phyloP scores from a whole-genome alignment of 2,797 vertebrate genomes.

The Denticeps clupeoides region DNA sequence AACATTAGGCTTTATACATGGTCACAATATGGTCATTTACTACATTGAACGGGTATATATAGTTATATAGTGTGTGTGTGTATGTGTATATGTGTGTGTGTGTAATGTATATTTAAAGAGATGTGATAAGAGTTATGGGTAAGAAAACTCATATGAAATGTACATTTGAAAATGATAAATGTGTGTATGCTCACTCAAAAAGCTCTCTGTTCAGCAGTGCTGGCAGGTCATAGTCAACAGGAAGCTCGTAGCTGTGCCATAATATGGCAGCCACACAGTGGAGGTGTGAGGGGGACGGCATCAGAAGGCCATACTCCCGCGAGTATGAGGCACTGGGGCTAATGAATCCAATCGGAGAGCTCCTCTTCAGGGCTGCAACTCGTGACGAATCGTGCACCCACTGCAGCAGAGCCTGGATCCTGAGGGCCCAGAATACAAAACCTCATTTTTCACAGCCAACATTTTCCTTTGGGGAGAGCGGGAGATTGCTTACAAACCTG shows the following conservation, averaged over 20 bases:
- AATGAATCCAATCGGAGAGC: constrained; percentile 60
- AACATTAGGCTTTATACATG: too few species aligned
- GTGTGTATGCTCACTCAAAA: constrained; percentile 78
- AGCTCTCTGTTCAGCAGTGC: constrained; percentile 82
- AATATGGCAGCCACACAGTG: constrained; percentile 94
- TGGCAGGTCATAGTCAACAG: constrained; percentile 91
- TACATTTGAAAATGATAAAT: too few species aligned
- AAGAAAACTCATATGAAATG: too few species aligned
- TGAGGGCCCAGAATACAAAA: constrained; percentile 36
- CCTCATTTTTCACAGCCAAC: neutral
- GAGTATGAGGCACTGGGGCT: constrained; percentile 56
- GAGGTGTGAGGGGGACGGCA: constrained; percentile 96
- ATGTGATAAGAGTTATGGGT: too few species aligned
- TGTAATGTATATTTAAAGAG: too few species aligned
- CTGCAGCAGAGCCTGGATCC: constrained; percentile 92
- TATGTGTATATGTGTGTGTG: too few species aligned
- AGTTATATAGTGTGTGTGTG: too few species aligned
- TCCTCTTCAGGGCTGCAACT: constrained; percentile 82
- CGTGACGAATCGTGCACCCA: constrained; percentile 94
- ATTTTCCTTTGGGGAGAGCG: neutral
- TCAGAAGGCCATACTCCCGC: constrained; percentile 87
- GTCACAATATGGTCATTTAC: too few species aligned
- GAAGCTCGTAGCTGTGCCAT: constrained; percentile 95
- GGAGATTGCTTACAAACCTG: constrained; percentile 56
- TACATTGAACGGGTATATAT: too few species aligned